Evolutionary conservation across 2,797 vertebrate genomes (phyloP).

Genomic region (Neosalanx taihuensis): DNA sequence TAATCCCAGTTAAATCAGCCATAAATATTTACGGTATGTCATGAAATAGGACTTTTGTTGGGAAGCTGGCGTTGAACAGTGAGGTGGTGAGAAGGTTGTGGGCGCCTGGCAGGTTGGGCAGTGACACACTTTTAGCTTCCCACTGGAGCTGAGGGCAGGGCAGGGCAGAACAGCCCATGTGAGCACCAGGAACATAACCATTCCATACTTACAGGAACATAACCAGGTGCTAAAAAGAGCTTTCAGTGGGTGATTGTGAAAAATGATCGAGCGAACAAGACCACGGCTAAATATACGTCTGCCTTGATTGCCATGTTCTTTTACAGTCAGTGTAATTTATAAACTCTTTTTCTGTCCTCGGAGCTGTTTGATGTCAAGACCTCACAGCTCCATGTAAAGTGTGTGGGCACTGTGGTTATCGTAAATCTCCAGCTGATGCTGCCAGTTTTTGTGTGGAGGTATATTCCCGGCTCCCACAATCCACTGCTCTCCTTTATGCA

Average conservation of each 20-base stretch:
- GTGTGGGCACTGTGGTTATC: slow-evolving; percentile 6
- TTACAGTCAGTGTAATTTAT: slow-evolving; percentile 8
- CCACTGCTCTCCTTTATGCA: not conserved
- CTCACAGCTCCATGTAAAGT: slow-evolving; percentile 8
- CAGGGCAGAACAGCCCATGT: too few relatives aligned
- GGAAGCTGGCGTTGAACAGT: not conserved
- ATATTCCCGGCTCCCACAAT: not conserved
- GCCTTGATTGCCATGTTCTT: slow-evolving; percentile 1
- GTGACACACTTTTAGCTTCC: too few relatives aligned
- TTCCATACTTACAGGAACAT: too few relatives aligned
- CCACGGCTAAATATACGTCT: slow-evolving; percentile 35
- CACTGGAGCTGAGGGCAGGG: too few relatives aligned
- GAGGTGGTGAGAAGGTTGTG: not conserved
- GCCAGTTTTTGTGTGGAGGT: not conserved
- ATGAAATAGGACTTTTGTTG: not conserved
- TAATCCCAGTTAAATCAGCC: too few relatives aligned
- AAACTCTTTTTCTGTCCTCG: slow-evolving; percentile 15
- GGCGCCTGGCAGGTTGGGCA: too few relatives aligned
- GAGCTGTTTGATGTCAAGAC: slow-evolving; percentile 30
- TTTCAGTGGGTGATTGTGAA: slow-evolving; percentile 32
- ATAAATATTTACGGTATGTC: not conserved
- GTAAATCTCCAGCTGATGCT: slow-evolving; percentile 12
- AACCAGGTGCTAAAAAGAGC: slow-evolving; percentile 37
- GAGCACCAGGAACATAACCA: too few relatives aligned
- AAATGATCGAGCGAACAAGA: slow-evolving; percentile 2